A percentile compares a stretch with the other conserved stretches of the same genome.
These are phyloP conservation scores for Petromus typicus DNA, from an alignment of 2,113 vertebrate genomes.

Conservation along the genomic window DNA sequence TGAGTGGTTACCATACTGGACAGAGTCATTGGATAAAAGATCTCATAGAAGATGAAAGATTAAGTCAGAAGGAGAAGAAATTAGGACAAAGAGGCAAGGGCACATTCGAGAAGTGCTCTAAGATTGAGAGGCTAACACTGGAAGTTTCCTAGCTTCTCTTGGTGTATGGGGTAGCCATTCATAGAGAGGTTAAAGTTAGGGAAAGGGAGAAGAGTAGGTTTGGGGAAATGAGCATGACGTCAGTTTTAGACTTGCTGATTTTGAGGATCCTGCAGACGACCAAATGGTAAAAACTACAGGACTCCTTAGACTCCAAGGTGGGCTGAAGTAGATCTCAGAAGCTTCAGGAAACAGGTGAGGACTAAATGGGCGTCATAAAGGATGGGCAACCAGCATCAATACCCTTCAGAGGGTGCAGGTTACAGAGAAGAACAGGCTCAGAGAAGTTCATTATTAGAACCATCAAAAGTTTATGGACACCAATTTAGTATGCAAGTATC, in stretches of 20 bases:
- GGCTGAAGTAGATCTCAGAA: neutral
- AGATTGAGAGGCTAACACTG: neutral
- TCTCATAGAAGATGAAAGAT: neutral
- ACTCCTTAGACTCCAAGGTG: neutral
- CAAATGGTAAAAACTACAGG: neutral
- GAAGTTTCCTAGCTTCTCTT: neutral
- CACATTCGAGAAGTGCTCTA: neutral
- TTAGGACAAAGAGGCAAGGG: neutral
- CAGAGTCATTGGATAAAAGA: neutral
- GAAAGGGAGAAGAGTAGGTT: neutral
- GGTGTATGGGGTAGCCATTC: neutral
- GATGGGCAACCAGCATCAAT: neutral
- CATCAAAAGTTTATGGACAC: neutral
- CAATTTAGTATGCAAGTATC: neutral
- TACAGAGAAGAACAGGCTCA: neutral
- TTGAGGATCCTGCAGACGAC: neutral
- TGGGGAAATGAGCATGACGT: neutral
- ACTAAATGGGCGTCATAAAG: neutral
- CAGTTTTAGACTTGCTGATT: neutral
- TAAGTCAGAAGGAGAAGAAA: neutral
- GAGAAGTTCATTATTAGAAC: constrained; percentile 4
- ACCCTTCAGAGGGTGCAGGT: neutral
- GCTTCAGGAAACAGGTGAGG: neutral
- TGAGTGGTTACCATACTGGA: neutral
- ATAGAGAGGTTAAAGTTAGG: neutral